Evolutionary conservation across 2,113 vertebrate species (phyloP).

Genomic region (Pomatostomus ruficeps): DNA sequence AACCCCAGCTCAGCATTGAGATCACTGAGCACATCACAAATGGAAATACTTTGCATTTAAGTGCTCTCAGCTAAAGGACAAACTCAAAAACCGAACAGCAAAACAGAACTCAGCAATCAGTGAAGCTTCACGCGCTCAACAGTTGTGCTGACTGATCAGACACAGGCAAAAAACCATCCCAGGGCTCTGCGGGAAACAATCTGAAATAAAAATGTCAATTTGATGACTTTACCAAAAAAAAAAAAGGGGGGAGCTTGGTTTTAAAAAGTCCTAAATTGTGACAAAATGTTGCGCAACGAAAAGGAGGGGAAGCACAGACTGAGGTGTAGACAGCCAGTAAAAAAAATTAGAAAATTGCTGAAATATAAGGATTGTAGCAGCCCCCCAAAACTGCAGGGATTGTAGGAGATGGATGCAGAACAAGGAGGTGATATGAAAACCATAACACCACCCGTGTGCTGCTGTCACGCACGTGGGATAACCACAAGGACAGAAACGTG

Average conservation of each 20-base stretch:
- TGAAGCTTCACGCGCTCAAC: neutral
- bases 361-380: neutral
- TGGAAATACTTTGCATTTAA: neutral
- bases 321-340: fast-evolving
- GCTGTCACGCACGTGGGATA: neutral
- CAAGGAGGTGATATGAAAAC: neutral
- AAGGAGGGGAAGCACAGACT: neutral
- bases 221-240: neutral
- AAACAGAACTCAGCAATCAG: neutral
- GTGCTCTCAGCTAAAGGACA: neutral
- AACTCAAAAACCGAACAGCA: neutral
- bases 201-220: neutral
- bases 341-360: neutral
- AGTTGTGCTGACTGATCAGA: neutral
- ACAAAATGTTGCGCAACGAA: neutral
- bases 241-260: neutral
- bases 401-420: neutral
- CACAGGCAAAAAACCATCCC: neutral
- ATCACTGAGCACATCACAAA: fast-evolving
- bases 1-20: neutral
- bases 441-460: neutral
- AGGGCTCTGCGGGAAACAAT: neutral
- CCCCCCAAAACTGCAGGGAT: neutral
- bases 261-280: neutral
- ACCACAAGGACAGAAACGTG: neutral